Conservation (phyloP, 2,797 vertebrate species). For the Lepidocolaptes lacrymiger region DNA sequence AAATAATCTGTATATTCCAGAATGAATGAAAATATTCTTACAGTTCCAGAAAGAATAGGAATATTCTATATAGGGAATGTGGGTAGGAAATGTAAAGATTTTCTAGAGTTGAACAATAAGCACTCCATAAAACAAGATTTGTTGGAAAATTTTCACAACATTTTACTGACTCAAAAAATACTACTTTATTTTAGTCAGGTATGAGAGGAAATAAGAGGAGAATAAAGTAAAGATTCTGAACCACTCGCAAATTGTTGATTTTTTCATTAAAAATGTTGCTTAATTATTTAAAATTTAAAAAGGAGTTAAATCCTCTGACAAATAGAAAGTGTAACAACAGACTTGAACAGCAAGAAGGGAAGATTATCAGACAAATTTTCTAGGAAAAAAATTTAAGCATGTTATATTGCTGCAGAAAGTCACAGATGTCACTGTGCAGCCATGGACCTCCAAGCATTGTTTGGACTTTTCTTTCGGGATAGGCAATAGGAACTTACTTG, state of each 20-base stretch:
- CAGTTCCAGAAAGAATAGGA: not conserved
- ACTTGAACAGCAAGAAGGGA: not conserved
- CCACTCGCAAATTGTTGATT: fast-evolving
- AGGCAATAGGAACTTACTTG: not conserved
- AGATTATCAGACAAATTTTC: not conserved
- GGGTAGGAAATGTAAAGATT: not conserved
- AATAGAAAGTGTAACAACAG: not conserved
- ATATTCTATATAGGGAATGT: not conserved
- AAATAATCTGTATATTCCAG: not conserved
- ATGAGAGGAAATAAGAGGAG: not conserved
- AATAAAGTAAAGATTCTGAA: not conserved
- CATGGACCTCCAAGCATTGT: not conserved
- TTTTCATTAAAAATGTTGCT: not conserved
- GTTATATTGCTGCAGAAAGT: not conserved
- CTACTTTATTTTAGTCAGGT: not conserved
- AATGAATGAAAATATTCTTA: not conserved
- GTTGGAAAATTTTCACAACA: not conserved
- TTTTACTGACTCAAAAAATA: not conserved
- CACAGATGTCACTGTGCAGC: not conserved
- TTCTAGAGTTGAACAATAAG: not conserved
- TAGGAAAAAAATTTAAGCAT: not conserved
- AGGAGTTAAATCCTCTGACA: not conserved
- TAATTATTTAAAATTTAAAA: not conserved
- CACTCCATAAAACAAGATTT: not conserved
- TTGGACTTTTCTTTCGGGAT: not conserved